Conservation (phyloP, 1,140 invertebrate genomes). For the Steinernema feltiae region DNA sequence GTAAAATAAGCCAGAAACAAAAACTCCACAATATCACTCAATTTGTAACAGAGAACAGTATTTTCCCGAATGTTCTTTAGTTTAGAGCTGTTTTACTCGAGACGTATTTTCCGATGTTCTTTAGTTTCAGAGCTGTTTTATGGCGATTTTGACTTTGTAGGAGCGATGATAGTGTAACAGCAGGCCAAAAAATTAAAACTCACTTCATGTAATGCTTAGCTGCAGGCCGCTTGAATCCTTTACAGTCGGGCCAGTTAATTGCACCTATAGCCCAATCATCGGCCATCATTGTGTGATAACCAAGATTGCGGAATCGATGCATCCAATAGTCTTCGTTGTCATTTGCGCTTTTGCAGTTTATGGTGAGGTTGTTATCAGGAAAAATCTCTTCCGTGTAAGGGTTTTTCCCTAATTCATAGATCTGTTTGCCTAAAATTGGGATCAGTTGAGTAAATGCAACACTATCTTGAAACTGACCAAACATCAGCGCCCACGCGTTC, state of each 20-base stretch:
- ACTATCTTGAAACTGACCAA: conserved; percentile 19
- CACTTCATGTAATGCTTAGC: conserved; percentile 31
- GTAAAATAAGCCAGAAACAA: too few species aligned
- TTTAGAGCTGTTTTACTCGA: too few species aligned
- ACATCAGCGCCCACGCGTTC: conserved; percentile 27
- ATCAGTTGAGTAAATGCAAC: not conserved
- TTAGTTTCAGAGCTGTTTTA: not conserved
- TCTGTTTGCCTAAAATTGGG: not conserved
- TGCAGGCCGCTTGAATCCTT: conserved; percentile 27
- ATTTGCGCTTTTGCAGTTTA: conserved; percentile 8
- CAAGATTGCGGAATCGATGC: conserved; percentile 5
- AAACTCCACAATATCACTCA: too few species aligned
- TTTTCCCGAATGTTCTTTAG: too few species aligned
- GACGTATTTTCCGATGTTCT: not conserved
- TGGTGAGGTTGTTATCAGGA: not conserved
- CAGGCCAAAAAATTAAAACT: too few species aligned
- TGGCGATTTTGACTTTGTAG: not conserved
- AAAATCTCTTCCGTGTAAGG: not conserved
- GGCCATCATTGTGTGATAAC: conserved; percentile 28
- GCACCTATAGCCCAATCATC: conserved; percentile 34
- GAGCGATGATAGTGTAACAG: too few species aligned
- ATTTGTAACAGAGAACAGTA: too few species aligned
- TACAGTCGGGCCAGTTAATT: conserved; percentile 35
- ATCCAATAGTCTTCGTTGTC: conserved; percentile 17
- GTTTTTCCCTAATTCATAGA: not conserved